Conservation (phyloP, 2,797 vertebrate genomes). For the Presbytis comata region DNA sequence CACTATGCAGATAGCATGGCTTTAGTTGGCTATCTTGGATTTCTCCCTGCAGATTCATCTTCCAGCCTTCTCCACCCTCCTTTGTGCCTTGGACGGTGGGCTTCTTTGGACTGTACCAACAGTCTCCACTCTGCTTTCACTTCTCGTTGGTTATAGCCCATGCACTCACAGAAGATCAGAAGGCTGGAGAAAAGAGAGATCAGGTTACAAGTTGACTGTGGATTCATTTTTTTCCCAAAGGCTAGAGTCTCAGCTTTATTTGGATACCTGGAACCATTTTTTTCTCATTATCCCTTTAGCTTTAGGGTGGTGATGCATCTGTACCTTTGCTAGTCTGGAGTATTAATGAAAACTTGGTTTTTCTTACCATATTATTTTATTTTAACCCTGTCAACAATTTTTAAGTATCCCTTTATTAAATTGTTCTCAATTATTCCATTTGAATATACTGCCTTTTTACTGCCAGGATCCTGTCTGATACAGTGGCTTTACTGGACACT, state of each 20-base stretch:
- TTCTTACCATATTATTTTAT: background rate
- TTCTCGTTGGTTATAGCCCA: background rate
- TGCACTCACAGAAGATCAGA: background rate
- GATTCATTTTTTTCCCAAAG: background rate
- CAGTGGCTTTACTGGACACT: background rate
- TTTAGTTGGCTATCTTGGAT: background rate
- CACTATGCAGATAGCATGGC: background rate
- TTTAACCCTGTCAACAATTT: slow-evolving; percentile 1
- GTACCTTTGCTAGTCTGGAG: background rate
- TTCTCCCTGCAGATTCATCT: background rate
- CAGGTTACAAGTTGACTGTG: background rate
- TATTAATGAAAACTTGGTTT: background rate
- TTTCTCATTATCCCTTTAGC: background rate
- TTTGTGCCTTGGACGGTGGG: background rate
- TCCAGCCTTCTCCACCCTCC: background rate
- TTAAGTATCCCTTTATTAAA: background rate
- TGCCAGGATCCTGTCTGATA: background rate
- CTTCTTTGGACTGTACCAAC: background rate
- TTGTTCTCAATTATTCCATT: background rate
- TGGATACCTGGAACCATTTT: background rate
- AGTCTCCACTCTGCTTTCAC: background rate
- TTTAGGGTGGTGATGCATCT: background rate
- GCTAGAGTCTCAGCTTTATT: background rate
- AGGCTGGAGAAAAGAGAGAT: background rate
- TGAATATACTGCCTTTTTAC: background rate